Percentiles rank a stretch among this genome's conserved stretches.
These are phyloP conservation scores for Manis javanica DNA, from an alignment of 2,797 vertebrate genomes.

Conservation along the genomic window DNA sequence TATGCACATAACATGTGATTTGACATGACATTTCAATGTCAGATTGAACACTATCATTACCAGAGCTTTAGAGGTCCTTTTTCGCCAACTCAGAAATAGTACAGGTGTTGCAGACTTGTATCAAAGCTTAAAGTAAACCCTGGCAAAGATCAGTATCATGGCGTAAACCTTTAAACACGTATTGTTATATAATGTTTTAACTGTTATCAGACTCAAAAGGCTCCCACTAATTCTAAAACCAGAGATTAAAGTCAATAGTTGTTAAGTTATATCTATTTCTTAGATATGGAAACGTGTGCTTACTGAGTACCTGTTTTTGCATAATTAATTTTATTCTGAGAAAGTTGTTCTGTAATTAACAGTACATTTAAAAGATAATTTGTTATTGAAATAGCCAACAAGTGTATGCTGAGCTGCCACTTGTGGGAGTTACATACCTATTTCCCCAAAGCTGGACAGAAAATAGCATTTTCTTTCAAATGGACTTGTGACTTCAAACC, in stretches of 20 bases:
- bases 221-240: slow-evolving; percentile 41
- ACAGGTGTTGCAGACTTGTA: neutral
- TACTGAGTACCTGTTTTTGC: neutral
- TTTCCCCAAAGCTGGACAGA: neutral
- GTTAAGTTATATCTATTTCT: slow-evolving; percentile 19
- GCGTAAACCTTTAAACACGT: slow-evolving; percentile 24
- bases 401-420: neutral
- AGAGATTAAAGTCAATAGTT: neutral
- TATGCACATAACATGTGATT: slow-evolving; percentile 64
- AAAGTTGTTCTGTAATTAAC: slow-evolving; percentile 45
- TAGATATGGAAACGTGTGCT: neutral
- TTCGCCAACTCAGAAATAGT: neutral
- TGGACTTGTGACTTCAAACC: slow-evolving; percentile 2
- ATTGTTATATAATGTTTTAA: neutral
- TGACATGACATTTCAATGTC: slow-evolving; percentile 76
- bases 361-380: slow-evolving; percentile 11
- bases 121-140: neutral
- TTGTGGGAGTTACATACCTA: neutral
- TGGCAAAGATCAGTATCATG: neutral
- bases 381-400: slow-evolving; percentile 23
- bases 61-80: slow-evolving; percentile 35
- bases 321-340: slow-evolving; percentile 60
- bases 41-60: neutral
- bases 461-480: neutral
- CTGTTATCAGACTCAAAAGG: neutral